Conservation (phyloP, 2,797 vertebrate genomes). For the Coregonus sp. region DNA sequence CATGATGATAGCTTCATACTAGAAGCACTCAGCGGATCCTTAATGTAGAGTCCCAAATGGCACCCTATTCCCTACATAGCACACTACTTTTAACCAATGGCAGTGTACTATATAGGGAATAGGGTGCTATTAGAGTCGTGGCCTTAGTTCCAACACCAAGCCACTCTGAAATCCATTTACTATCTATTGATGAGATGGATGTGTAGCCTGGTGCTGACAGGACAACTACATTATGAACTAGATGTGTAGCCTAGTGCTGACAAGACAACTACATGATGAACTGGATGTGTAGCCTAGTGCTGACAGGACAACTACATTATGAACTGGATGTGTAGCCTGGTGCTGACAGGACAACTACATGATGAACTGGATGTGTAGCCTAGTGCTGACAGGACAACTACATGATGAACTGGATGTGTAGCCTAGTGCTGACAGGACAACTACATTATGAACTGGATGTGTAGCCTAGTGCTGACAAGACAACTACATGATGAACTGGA, state of each 20-base stretch:
- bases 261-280: slow-evolving; percentile 19
- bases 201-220: slow-evolving; percentile 4
- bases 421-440: too few species aligned
- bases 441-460: too few species aligned
- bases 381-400: slow-evolving; percentile 15
- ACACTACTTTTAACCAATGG: background rate
- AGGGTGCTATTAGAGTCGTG: slow-evolving; percentile 26
- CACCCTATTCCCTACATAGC: background rate
- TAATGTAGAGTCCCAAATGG: background rate
- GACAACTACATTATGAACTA: slow-evolving; percentile 21
- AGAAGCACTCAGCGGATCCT: background rate
- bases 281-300: too few species aligned
- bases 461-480: too few species aligned
- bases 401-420: background rate
- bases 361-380: background rate
- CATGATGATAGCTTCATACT: too few species aligned
- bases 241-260: background rate
- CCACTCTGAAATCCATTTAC: slow-evolving; percentile 23
- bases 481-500: background rate
- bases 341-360: too few species aligned
- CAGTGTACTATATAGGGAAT: background rate
- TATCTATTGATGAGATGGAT: background rate
- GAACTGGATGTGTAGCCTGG: too few species aligned
- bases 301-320: too few species aligned
- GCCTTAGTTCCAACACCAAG: background rate